A percentile compares a stretch with the other conserved stretches of the same genome.
Evolutionary conservation across 1,140 invertebrate genomes (phyloP).

Genomic region (Brachionus plicatilis): DNA sequence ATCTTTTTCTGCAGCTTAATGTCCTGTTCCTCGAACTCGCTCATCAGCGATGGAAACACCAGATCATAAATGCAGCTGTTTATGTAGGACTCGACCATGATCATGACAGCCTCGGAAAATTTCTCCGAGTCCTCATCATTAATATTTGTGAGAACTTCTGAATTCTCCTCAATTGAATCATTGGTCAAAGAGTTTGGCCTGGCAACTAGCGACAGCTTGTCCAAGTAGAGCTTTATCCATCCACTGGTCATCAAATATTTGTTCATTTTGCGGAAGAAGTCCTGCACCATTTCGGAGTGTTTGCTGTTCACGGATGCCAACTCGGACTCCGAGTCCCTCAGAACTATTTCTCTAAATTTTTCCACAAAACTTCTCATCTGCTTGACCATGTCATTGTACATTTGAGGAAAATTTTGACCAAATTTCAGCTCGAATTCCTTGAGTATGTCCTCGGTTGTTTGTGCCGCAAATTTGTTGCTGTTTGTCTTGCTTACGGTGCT

Average conservation of each 20-base stretch:
- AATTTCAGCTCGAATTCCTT: constrained; percentile 14
- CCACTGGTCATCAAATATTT: neutral
- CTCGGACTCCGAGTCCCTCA: neutral
- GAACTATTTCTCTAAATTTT: neutral
- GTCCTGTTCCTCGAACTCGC: constrained; percentile 72
- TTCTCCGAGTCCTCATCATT: constrained; percentile 26
- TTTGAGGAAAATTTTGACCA: constrained; percentile 9
- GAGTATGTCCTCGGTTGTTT: neutral
- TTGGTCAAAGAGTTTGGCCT: neutral
- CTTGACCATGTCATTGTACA: constrained; percentile 12
- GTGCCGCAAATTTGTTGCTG: neutral
- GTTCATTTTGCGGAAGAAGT: constrained; percentile 30
- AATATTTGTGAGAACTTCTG: neutral
- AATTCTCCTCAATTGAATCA: neutral
- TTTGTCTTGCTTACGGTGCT: neutral
- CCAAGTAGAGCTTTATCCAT: neutral
- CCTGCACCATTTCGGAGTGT: constrained; percentile 22
- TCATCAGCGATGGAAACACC: constrained; percentile 27
- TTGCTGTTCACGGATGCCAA: neutral
- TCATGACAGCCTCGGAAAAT: constrained; percentile 31
- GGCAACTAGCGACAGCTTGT: neutral
- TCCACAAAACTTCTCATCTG: constrained; percentile 21
- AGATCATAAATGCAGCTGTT: constrained; percentile 10
- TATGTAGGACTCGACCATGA: constrained; percentile 23
- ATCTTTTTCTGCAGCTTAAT: constrained; percentile 80